A percentile compares a stretch with the other conserved stretches of the same genome.
phyloP scores from a whole-genome alignment of 2,113 vertebrate species.

The Neogale vison region DNA sequence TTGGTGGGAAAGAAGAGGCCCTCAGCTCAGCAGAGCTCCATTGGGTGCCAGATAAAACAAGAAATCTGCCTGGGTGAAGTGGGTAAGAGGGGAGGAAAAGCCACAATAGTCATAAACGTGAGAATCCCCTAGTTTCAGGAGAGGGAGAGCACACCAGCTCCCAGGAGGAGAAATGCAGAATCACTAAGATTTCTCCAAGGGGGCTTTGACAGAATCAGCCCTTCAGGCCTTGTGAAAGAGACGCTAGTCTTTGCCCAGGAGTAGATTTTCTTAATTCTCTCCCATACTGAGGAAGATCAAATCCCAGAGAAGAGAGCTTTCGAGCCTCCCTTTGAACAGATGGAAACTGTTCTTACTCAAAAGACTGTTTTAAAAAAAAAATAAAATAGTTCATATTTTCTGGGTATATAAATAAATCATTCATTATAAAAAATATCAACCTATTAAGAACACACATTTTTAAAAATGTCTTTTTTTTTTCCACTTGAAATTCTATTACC shows the following conservation, averaged over 20 bases:
- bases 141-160: slow-evolving; percentile 51
- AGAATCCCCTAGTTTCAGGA: slow-evolving; percentile 58
- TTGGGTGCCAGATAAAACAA: slow-evolving; percentile 70
- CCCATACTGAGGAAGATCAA: background rate
- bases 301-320: slow-evolving; percentile 53
- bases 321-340: background rate
- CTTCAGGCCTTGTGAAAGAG: slow-evolving; percentile 29
- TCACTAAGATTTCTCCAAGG: slow-evolving; percentile 63
- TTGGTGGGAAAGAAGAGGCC: slow-evolving; percentile 45
- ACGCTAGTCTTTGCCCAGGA: background rate
- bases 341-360: background rate
- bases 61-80: slow-evolving; percentile 32
- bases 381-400: background rate
- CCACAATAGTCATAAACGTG: slow-evolving; percentile 59
- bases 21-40: slow-evolving; percentile 66
- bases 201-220: background rate
- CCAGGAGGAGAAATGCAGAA: background rate
- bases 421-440: background rate
- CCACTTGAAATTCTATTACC: background rate
- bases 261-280: slow-evolving; percentile 2
- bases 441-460: background rate
- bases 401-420: background rate
- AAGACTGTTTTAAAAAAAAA: background rate
- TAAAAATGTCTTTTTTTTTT: background rate
- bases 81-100: slow-evolving; percentile 44